These are phyloP conservation scores for Anthrax anthrax DNA, from an alignment of 2,888 invertebrate genomes.

Conservation along the genomic window DNA sequence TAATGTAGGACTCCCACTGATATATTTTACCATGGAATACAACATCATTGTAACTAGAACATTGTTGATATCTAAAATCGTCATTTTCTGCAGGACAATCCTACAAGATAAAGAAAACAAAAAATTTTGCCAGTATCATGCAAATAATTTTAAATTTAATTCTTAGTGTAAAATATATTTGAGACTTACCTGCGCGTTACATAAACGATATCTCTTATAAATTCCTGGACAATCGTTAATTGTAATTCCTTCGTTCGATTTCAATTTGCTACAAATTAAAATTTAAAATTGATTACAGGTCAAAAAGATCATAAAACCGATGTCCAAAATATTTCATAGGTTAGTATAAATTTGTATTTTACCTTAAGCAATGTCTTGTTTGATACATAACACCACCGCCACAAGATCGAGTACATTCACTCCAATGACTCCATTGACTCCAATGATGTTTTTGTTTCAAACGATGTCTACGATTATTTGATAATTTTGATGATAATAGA, in stretches of 20 bases:
- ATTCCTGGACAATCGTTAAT: conserved; percentile 55
- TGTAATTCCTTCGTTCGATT: conserved; percentile 23
- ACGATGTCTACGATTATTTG: conserved; percentile 12
- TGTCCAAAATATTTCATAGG: no score
- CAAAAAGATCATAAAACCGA: no score
- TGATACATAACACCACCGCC: conserved; percentile 56
- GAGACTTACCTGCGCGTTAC: conserved; percentile 55
- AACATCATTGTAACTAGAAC: conserved; percentile 59
- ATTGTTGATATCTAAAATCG: conserved; percentile 62
- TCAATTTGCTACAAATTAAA: conserved; percentile 9
- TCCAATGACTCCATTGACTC: conserved; percentile 71
- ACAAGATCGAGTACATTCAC: conserved; percentile 66
- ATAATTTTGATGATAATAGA: no score
- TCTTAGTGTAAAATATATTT: not conserved
- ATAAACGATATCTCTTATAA: conserved; percentile 65
- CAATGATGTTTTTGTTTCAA: conserved; percentile 39
- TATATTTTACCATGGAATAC: conserved; percentile 64
- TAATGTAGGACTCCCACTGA: conserved; percentile 69
- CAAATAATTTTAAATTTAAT: no score
- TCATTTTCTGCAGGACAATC: conserved; percentile 46
- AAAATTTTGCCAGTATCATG: no score
- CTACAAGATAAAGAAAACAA: conserved; percentile 34
- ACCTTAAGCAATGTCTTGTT: conserved; percentile 30
- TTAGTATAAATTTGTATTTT: no score
- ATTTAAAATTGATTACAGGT: no score